Conservation (phyloP, 2,888 invertebrate species). For the Maniola hyperantus region DNA sequence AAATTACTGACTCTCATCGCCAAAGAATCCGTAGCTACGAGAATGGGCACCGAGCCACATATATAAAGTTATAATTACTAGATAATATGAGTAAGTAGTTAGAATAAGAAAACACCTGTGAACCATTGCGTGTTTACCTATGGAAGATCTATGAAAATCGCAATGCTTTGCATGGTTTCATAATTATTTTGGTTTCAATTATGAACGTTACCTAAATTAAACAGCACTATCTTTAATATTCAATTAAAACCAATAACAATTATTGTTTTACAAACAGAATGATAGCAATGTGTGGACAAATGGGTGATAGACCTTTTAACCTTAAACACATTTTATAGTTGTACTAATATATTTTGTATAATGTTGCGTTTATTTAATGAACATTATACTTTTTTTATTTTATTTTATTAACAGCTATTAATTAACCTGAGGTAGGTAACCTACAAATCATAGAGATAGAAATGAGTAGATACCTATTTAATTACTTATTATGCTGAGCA, state of each 20-base stretch:
- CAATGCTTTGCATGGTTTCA: too few species aligned
- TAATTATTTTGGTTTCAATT: too few species aligned
- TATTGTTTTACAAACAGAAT: slow-evolving; percentile 7
- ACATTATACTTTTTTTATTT: not conserved
- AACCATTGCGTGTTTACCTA: not conserved
- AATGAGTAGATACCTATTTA: too few species aligned
- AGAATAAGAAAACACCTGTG: not conserved
- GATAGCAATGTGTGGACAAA: slow-evolving; percentile 13
- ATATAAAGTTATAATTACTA: slow-evolving; percentile 1
- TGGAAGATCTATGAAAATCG: too few species aligned
- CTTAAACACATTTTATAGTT: slow-evolving; percentile 4
- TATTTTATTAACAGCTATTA: not conserved
- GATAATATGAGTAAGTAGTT: not conserved
- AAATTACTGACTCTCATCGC: slow-evolving; percentile 13
- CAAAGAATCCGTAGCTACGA: slow-evolving; percentile 9
- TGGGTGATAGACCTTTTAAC: slow-evolving; percentile 11
- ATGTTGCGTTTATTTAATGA: too few species aligned
- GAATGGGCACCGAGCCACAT: slow-evolving; percentile 15
- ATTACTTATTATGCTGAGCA: too few species aligned
- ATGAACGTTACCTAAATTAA: too few species aligned
- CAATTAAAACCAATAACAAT: slow-evolving; percentile 9
- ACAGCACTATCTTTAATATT: not conserved
- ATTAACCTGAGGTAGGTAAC: too few species aligned
- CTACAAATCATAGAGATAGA: too few species aligned
- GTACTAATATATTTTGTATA: not conserved